Percentiles rank a stretch among this genome's conserved stretches.
These are phyloP conservation scores for Aplidium turbinatum DNA, from an alignment of 23 tunicate species.

Conservation along the genomic window DNA sequence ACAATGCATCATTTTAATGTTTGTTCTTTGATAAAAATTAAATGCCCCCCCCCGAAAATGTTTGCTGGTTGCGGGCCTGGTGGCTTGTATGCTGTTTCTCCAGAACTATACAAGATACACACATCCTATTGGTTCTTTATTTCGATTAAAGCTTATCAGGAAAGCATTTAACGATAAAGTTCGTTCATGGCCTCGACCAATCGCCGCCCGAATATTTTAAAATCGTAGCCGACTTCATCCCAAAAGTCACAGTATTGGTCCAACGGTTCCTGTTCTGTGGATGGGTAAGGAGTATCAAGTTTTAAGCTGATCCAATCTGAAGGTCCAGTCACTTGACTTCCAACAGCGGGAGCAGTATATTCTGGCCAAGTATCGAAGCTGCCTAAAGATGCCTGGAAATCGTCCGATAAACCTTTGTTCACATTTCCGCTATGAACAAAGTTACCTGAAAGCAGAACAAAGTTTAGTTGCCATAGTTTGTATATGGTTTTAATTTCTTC, in stretches of 20 bases:
- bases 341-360: constrained; percentile 28
- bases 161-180: too few species aligned
- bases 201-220: constrained; percentile 44
- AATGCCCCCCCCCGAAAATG: too few species aligned
- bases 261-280: constrained; percentile 42
- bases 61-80: too few species aligned
- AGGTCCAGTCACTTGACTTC: not conserved
- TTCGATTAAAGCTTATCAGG: too few species aligned
- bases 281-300: constrained; percentile 46
- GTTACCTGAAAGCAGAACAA: constrained; percentile 35
- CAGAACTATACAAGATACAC: too few species aligned
- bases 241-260: constrained; percentile 64
- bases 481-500: too few species aligned
- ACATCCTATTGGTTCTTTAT: too few species aligned
- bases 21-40: too few species aligned
- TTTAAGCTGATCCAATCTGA: constrained; percentile 45
- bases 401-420: constrained; percentile 45
- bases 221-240: constrained; percentile 69
- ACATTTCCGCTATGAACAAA: constrained; percentile 61
- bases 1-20: too few species aligned
- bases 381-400: constrained; percentile 17
- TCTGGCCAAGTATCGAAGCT: constrained; percentile 43
- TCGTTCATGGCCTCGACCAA: constrained; percentile 32
- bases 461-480: too few species aligned
- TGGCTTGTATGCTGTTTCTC: too few species aligned